These are phyloP conservation scores for Balaeniceps rex DNA, from an alignment of 2,113 vertebrate genomes.

Conservation along the genomic window DNA sequence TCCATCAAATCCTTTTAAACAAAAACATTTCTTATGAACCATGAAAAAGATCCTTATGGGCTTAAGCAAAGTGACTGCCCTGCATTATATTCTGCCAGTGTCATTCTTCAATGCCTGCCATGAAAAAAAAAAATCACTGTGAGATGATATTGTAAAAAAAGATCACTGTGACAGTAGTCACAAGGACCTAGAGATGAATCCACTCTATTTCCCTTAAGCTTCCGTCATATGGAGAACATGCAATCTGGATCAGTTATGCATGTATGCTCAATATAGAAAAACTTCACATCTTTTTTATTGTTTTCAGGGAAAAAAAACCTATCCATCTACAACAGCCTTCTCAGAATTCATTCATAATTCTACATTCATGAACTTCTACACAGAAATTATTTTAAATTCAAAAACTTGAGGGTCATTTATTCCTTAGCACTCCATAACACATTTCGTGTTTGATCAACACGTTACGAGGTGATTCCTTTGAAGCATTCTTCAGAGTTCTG, in stretches of 20 bases:
- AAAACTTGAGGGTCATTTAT: background rate
- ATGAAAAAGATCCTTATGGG: background rate
- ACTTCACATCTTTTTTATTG: background rate
- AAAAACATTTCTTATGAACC: background rate
- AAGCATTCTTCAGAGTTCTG: background rate
- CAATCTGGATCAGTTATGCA: background rate
- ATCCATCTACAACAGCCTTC: background rate
- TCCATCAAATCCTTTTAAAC: background rate
- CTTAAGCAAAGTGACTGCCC: background rate
- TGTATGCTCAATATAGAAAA: background rate
- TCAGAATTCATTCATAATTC: background rate
- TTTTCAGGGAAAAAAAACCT: background rate
- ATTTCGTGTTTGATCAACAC: background rate
- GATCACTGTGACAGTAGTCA: background rate
- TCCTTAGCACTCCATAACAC: background rate
- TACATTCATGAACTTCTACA: background rate
- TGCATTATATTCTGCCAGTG: background rate
- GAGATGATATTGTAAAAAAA: background rate
- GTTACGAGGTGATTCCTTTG: rapidly evolving
- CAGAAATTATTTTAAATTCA: background rate
- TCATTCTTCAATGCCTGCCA: background rate
- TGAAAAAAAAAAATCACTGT: background rate
- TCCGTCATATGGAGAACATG: background rate
- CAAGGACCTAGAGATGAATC: background rate
- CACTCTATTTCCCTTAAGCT: background rate